phyloP scores from a whole-genome alignment of 1,140 invertebrate species.

The Listronotus bonariensis region DNA sequence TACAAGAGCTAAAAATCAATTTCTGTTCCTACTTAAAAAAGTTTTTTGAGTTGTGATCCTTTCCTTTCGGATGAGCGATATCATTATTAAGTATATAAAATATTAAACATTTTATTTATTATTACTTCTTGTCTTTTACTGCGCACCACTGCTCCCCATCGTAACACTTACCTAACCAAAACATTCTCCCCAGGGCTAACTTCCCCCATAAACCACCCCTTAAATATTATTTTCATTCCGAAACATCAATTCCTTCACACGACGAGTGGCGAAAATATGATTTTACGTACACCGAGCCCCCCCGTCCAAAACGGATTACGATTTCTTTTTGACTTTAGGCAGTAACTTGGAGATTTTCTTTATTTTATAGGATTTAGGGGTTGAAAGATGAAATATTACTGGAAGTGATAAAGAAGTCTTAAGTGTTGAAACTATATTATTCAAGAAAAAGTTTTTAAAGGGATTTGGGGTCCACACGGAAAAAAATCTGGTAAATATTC shows the following conservation, averaged over 20 bases:
- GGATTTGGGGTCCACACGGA: no score
- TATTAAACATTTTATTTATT: no score
- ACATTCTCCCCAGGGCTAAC: slow-evolving; percentile 3
- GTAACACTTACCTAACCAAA: no score
- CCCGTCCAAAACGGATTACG: slow-evolving; percentile 27
- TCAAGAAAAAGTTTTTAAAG: not conserved
- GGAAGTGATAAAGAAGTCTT: slow-evolving; percentile 1
- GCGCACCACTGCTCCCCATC: no score
- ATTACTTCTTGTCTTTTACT: no score
- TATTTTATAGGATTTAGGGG: slow-evolving; percentile 19
- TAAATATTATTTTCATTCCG: slow-evolving; percentile 48
- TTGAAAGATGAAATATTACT: slow-evolving; percentile 12
- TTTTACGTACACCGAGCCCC: slow-evolving; percentile 23
- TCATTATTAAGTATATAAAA: no score
- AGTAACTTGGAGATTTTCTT: slow-evolving; percentile 19
- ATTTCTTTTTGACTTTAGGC: slow-evolving; percentile 28
- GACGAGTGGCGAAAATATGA: slow-evolving; percentile 22
- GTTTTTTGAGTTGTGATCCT: no score
- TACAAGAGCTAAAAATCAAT: no score
- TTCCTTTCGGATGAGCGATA: no score
- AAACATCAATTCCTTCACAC: slow-evolving; percentile 47
- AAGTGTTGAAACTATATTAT: not conserved
- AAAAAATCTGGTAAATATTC: no score
- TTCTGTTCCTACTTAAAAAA: no score
- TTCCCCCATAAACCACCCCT: slow-evolving; percentile 30